Evolutionary conservation across 1,140 invertebrate species (phyloP).

Genomic region (Chionoecetes opilio): DNA sequence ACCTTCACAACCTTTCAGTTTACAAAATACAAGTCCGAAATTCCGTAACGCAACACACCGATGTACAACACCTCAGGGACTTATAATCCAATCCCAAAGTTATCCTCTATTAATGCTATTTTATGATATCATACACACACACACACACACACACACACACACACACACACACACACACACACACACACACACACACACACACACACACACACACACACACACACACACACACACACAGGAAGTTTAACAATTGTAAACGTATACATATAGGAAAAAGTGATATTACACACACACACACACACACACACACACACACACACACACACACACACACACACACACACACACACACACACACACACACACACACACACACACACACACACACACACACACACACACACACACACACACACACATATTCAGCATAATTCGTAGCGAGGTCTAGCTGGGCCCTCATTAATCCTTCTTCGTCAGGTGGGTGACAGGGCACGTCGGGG

Average conservation of each 20-base stretch:
- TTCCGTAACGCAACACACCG: not conserved
- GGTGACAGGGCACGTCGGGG: conserved; percentile 72
- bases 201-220: conserved; percentile 36
- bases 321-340: conserved; percentile 44
- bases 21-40: not conserved
- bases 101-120: not conserved
- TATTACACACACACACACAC: not conserved
- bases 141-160: not conserved
- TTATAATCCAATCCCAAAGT: not conserved
- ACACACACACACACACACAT: conserved; percentile 33
- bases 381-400: conserved; percentile 36
- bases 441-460: conserved; percentile 48
- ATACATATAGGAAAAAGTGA: too few species aligned
- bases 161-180: not conserved
- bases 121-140: not conserved
- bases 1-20: not conserved
- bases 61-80: not conserved
- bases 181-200: conserved; percentile 22
- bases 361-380: conserved; percentile 35
- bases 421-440: conserved; percentile 34
- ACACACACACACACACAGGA: not conserved
- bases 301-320: conserved; percentile 43
- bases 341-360: not conserved
- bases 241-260: too few species aligned
- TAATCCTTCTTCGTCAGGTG: conserved; percentile 73